Evolutionary conservation across 2,888 invertebrate species (phyloP).

Genomic region (Eumacrocentrus americanus): DNA sequence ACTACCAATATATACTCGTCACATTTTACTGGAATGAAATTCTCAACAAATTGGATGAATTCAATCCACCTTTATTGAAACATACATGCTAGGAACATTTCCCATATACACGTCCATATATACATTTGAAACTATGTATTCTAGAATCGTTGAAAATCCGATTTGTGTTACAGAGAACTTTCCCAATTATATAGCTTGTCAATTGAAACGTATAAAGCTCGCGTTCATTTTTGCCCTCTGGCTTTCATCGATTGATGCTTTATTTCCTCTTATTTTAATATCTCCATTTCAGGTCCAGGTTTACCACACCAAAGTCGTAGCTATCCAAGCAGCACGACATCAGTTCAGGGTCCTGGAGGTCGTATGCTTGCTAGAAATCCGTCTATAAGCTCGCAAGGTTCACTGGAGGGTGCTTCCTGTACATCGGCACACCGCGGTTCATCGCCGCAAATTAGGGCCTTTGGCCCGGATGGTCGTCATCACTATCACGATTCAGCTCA

Average conservation of each 20-base stretch:
- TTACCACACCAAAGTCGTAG: conserved; percentile 71
- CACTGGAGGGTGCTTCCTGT: conserved; percentile 71
- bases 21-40: background rate
- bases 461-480: conserved; percentile 78
- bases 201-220: too few species aligned
- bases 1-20: too few species aligned
- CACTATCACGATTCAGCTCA: conserved; percentile 49
- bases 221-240: background rate
- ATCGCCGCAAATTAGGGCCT: conserved; percentile 83
- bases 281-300: conserved; percentile 30
- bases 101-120: background rate
- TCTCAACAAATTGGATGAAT: background rate
- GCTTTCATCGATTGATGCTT: background rate
- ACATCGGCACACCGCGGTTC: conserved; percentile 75
- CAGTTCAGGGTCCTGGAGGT: conserved; percentile 27
- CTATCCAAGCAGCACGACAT: conserved; percentile 62
- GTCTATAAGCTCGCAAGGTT: conserved; percentile 83
- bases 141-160: background rate
- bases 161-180: background rate
- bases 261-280: conserved; percentile 18
- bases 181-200: too few species aligned
- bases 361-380: conserved; percentile 72
- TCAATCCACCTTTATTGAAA: background rate
- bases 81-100: too few species aligned
- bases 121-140: background rate